These are phyloP conservation scores for Parelbella ahira DNA, from an alignment of 2,888 invertebrate species.

Conservation along the genomic window DNA sequence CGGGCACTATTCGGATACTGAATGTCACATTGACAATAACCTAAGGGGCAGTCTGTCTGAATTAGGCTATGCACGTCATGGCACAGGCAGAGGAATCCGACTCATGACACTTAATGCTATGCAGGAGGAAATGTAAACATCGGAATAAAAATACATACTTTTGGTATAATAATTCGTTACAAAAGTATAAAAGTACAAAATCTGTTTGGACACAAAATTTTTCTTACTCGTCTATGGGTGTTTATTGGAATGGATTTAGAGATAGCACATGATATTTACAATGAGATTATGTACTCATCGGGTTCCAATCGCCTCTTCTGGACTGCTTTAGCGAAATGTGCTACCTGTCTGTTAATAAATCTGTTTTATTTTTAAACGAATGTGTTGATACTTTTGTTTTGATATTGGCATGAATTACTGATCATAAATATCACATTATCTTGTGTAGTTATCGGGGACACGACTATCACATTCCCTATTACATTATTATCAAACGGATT, in stretches of 20 bases:
- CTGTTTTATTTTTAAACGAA: not conserved
- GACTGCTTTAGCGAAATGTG: conserved; percentile 2
- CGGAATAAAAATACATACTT: conserved; percentile 1
- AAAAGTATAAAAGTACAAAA: conserved; percentile 15
- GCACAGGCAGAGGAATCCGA: no score
- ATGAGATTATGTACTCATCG: no score
- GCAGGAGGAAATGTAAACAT: conserved; percentile 6
- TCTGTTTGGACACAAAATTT: no score
- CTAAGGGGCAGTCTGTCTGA: conserved; percentile 15
- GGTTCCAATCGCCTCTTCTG: no score
- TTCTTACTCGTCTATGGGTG: no score
- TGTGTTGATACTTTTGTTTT: conserved; percentile 1
- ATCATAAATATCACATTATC: conserved; percentile 6
- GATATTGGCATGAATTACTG: conserved; percentile 16
- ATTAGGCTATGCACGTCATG: no score
- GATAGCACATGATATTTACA: no score
- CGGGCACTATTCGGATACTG: conserved; percentile 51
- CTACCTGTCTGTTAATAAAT: no score
- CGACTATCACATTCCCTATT: conserved; percentile 13
- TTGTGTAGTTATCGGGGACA: not conserved
- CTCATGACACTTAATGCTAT: no score
- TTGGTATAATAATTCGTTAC: not conserved
- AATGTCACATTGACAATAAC: conserved; percentile 42
- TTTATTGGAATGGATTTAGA: no score
- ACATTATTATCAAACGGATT: no score